Base-by-base conservation (phyloP, 2,888 invertebrate species). In the Pristionchus exspectatus region DNA sequence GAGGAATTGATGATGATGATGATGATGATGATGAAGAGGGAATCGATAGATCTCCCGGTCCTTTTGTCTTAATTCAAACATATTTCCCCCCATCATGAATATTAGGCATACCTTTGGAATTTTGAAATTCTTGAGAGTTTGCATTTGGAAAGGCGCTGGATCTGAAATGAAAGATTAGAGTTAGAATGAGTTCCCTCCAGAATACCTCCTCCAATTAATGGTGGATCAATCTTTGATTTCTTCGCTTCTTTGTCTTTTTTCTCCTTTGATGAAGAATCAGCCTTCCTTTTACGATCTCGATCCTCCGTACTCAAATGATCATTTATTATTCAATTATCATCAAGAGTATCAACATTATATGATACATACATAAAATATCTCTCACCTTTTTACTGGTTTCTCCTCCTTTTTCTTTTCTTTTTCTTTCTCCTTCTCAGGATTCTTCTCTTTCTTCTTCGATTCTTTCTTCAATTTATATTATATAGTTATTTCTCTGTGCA, bases 341-440 rank as follows among this genome's bases (percentile, higher is more conserved):
- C 2, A 21, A 66, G 16, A 9, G 18, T 9, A 5, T 16, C 54
- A 12, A 12, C 4, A 12, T 54, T 54, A 16, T 54, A 56, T 56
- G 1, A 56, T 18, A 56, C 21, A 56, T 18, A 56, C 56, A 56
- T 5, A 56, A 38, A 54, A 54, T 54, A 69, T 16, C 14, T 38
- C 54, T 14, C 12, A 81, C 81, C 44, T 81, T 18, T 81, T 81
- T 2, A 27, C 50, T n/a, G 50, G n/a, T 54, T 81, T 81, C 14
- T 81, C 81, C 12, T 81, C 81, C 24, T 54, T 81, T 18, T 54
- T 81, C 50, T 81, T 81, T 50, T 81, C 81, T 81, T 81, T 81
- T 12, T 81, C 81, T 27, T 81, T 81, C n/a, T 81, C 81, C 50
- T 81, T 81, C 81, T 81, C 81, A 16, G 38, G 38, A 74, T 74